Percentiles rank a stretch among this genome's conserved stretches.
Conservation (phyloP, 2,888 invertebrate species). For the Chydorus sphaericus region DNA sequence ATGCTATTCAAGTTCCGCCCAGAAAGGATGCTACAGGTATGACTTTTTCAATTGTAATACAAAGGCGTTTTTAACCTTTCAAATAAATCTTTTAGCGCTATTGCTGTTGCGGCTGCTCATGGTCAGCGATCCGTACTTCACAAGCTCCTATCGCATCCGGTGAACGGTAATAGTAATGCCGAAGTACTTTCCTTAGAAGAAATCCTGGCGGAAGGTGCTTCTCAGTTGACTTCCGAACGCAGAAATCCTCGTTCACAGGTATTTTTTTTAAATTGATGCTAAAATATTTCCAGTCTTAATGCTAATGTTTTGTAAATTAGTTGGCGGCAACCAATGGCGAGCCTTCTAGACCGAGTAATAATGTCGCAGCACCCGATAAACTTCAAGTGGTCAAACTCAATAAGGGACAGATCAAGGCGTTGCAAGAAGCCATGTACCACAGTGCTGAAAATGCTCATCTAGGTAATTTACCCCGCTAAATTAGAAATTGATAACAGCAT, state of each 20-base stretch:
- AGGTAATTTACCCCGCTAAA: slow-evolving; percentile 34
- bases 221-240: slow-evolving; percentile 23
- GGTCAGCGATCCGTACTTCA: slow-evolving; percentile 66
- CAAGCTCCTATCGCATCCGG: slow-evolving; percentile 57
- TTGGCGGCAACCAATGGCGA: no score
- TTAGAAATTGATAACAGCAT: no score
- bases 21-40: slow-evolving; percentile 65
- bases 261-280: no score
- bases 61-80: not conserved
- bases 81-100: slow-evolving; percentile 41
- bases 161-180: slow-evolving; percentile 35
- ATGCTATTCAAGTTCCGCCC: slow-evolving; percentile 72
- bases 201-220: slow-evolving; percentile 68
- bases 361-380: slow-evolving; percentile 15
- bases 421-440: slow-evolving; percentile 89
- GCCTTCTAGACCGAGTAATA: not conserved
- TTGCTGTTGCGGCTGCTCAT: slow-evolving; percentile 78
- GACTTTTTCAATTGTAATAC: not conserved
- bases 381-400: slow-evolving; percentile 39
- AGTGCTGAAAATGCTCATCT: slow-evolving; percentile 81
- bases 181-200: slow-evolving; percentile 76
- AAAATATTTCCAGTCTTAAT: no score
- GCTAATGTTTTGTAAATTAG: no score
- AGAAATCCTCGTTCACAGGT: slow-evolving; percentile 24
- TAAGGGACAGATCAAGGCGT: slow-evolving; percentile 65